A percentile compares a stretch with the other conserved stretches of the same genome.
Conservation (phyloP, 2,113 vertebrate species). For the Macroglossus sobrinus region DNA sequence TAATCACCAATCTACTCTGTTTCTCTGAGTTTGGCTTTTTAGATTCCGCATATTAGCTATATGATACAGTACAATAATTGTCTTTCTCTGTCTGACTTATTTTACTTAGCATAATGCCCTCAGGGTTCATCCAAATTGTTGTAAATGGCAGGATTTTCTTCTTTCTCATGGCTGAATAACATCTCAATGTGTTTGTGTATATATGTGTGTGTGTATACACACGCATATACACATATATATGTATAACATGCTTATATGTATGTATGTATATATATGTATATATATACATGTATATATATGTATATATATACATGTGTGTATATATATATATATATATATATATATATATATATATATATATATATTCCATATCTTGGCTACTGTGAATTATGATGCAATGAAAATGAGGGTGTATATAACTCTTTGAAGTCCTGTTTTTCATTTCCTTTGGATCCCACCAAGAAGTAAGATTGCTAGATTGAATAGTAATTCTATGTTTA, state of each 20-base stretch:
- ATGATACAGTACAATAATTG: neutral
- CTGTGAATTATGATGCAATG: neutral
- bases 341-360: too few species aligned
- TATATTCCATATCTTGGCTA: neutral
- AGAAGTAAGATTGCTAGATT: neutral
- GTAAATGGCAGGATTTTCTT: neutral
- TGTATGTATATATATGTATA: too few species aligned
- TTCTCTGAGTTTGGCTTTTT: neutral
- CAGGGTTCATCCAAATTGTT: neutral
- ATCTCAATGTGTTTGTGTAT: neutral
- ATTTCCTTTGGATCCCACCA: neutral
- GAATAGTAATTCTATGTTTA: neutral
- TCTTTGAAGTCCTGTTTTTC: neutral
- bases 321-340: too few species aligned
- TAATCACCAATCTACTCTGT: neutral
- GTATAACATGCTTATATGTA: too few species aligned
- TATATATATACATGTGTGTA: too few species aligned
- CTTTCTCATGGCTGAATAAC: neutral
- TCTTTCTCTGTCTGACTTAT: neutral
- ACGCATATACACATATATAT: too few species aligned
- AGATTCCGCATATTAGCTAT: neutral
- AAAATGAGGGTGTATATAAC: neutral
- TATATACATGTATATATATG: too few species aligned
- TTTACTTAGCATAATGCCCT: neutral
- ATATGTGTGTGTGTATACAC: too few species aligned